Evolutionary conservation across 2,888 invertebrate species (phyloP).

Genomic region (Melipona bicolor): DNA sequence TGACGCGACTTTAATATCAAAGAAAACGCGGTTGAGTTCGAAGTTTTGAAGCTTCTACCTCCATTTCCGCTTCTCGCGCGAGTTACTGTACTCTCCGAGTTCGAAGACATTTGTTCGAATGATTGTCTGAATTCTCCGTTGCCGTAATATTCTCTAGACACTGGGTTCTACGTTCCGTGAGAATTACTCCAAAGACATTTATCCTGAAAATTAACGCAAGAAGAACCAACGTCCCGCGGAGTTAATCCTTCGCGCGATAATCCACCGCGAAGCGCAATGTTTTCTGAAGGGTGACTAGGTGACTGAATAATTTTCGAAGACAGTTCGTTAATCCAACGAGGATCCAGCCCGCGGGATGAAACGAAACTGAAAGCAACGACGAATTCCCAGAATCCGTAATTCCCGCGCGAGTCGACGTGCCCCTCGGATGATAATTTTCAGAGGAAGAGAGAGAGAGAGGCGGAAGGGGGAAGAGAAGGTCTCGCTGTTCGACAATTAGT

Average conservation of each 20-base stretch:
- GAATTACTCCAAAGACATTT: too few species aligned
- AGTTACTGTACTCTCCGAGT: too few species aligned
- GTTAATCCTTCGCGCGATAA: neutral
- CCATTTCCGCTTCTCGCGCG: too few species aligned
- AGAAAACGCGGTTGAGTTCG: too few species aligned
- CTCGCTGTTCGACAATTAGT: slow-evolving; percentile 55
- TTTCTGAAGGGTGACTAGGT: neutral
- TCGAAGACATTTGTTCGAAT: too few species aligned
- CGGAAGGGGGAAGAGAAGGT: neutral
- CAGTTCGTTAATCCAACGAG: neutral
- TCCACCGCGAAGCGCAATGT: neutral
- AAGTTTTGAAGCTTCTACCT: too few species aligned
- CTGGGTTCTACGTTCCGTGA: too few species aligned
- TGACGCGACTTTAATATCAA: too few species aligned
- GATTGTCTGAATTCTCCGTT: too few species aligned
- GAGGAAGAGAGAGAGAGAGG: neutral
- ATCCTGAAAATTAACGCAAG: too few species aligned
- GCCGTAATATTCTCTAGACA: too few species aligned
- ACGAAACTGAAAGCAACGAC: slow-evolving; percentile 9
- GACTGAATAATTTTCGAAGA: neutral
- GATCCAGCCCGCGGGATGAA: neutral
- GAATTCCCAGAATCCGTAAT: neutral
- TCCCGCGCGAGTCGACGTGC: slow-evolving; percentile 11
- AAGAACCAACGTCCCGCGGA: too few species aligned
- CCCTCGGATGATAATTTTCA: slow-evolving; percentile 41